Conservation (phyloP, 2,797 vertebrate species). For the Heterohyrax brucei region DNA sequence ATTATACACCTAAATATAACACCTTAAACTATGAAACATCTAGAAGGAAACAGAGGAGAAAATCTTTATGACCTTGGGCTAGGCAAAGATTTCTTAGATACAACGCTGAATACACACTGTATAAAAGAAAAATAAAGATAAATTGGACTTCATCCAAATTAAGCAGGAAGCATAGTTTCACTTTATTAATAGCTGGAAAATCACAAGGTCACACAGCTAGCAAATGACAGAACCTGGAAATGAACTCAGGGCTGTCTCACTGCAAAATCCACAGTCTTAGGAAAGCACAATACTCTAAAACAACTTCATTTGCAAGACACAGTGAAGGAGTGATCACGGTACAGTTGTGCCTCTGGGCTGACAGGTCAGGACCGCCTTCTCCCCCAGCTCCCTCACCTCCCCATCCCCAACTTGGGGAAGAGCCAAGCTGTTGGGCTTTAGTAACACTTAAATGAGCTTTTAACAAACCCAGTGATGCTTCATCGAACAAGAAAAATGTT, state of each 20-base stretch:
- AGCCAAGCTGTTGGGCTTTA: not conserved
- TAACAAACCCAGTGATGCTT: constrained; percentile 73
- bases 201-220: constrained; percentile 13
- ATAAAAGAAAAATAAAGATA: constrained; percentile 31
- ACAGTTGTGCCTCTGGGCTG: not conserved
- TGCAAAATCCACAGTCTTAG: not conserved
- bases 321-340: not conserved
- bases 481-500: constrained; percentile 87
- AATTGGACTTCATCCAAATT: constrained; percentile 65
- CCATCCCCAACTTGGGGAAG: not conserved
- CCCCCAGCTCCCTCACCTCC: not conserved
- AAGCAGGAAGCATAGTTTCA: constrained; percentile 65
- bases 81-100: constrained; percentile 60
- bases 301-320: not conserved
- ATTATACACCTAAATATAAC: constrained; percentile 34
- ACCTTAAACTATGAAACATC: not conserved
- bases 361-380: not conserved
- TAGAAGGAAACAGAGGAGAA: constrained; percentile 49
- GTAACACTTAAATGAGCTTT: constrained; percentile 69
- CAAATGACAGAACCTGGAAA: constrained; percentile 34
- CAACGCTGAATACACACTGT: constrained; percentile 52
- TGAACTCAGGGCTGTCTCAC: not conserved
- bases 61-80: constrained; percentile 33
- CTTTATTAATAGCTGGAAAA: constrained; percentile 71
- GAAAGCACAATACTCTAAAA: not conserved